These are phyloP conservation scores for Caenorhabditis sp. DNA, from an alignment of 2,888 invertebrate species.

Conservation along the genomic window DNA sequence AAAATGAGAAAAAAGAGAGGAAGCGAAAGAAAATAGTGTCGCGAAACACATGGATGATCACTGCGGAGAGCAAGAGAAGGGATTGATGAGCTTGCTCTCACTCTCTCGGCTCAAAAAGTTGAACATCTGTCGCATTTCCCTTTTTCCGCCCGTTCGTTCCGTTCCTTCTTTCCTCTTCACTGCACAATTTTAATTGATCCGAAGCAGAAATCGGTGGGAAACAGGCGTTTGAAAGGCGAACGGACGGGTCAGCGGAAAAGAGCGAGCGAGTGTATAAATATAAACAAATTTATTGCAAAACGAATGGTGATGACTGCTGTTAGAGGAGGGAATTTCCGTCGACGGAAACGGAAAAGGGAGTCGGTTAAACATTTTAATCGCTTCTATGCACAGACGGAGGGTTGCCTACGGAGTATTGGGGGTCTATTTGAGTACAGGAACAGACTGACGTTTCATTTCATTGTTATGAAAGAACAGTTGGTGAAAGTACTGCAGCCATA, in stretches of 20 bases:
- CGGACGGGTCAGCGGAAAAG: neutral
- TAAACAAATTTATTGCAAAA: slow-evolving; percentile 49
- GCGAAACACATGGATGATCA: slow-evolving; percentile 30
- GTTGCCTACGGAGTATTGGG: too few species aligned
- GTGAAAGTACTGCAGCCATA: slow-evolving; percentile 74
- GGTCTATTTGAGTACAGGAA: too few species aligned
- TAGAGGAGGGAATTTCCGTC: neutral
- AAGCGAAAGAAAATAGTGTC: slow-evolving; percentile 3
- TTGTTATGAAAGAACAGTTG: slow-evolving; percentile 65
- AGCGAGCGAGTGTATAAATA: slow-evolving; percentile 9
- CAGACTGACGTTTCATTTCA: neutral
- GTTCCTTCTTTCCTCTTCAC: slow-evolving; percentile 21
- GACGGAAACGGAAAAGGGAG: neutral
- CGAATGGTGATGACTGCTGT: neutral
- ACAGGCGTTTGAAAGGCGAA: neutral
- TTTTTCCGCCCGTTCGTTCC: too few species aligned
- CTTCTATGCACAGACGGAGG: neutral
- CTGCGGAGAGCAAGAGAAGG: slow-evolving; percentile 24
- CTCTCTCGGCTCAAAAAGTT: neutral
- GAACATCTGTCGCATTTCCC: slow-evolving; percentile 23
- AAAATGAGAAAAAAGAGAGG: neutral
- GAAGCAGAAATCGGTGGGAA: neutral
- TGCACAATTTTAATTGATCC: slow-evolving; percentile 23
- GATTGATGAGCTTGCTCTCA: slow-evolving; percentile 27
- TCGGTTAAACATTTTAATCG: slow-evolving; percentile 40